Base-by-base conservation (phyloP, 2,113 vertebrate species). In the Limnothrissa miodon region DNA sequence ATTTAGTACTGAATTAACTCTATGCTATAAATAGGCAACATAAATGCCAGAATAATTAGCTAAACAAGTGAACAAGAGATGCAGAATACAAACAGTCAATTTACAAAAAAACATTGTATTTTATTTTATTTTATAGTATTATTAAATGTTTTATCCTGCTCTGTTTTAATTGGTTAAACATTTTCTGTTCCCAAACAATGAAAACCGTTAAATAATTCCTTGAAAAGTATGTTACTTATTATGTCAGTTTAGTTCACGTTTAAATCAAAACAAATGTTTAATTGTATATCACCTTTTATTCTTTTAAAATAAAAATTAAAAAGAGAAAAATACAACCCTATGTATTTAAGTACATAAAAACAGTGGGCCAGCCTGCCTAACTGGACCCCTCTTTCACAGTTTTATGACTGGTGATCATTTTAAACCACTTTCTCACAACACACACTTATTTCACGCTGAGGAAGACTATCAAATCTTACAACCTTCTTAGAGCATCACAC, bases 381-480 rank as follows among this genome's bases (percentile, higher is more conserved):
- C 25, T 5, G 1, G 33, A 19, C 66, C 17, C 29, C 33, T 74
- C 66, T 33, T 74, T 15, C 33, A 13, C 4, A 74, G 17, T 29
- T 74, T 74, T 36, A 74, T 5, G 66, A 74, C 29, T 15, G 15
- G 66, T 33, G 29, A 74, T 74, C 33, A 74, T 36, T 74, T 74
- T 74, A 33, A 74, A 74, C n/a, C 59, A 33, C 66, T 74, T 33
- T 74, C 66, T 74, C 33, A 36, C 66, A 74, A 74, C 25, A 74
- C 66, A 74, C 66, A 74, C 66, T 74, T 74, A 36, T 15, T 17
- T 19, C 66, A 74, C 36, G 33, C 66, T 74, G 29, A 74, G 66
- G 13, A 15, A 36, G 25, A 5, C 66, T 29, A 74, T 74, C 66
- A 74, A 74, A 74, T 74, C 66, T 74, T 74, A 74, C 33, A 74